Conservation (phyloP, 2,888 invertebrate genomes). For the Drosophila infuscata region DNA sequence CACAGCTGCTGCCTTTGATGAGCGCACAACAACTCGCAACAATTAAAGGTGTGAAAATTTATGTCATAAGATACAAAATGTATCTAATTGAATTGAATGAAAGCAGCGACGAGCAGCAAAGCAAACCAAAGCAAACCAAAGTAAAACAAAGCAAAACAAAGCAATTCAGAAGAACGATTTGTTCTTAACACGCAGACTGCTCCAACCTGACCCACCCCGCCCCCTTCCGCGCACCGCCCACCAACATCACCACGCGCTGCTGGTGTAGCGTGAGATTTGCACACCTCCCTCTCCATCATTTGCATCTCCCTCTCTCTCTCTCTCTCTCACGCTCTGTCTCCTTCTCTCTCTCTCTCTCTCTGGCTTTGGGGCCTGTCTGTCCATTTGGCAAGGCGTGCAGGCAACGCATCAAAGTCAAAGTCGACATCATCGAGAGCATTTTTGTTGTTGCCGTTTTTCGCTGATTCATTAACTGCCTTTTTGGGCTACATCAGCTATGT, state of each 20-base stretch:
- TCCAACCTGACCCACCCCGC: not conserved
- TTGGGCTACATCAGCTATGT: constrained; percentile 10
- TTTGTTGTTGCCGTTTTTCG: constrained; percentile 35
- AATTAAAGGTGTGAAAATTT: constrained; percentile 77
- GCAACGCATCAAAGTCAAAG: constrained; percentile 77
- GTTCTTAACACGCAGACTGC: constrained; percentile 68
- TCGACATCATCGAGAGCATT: constrained; percentile 48
- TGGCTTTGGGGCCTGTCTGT: constrained; percentile 27
- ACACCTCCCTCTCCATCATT: constrained; percentile 1
- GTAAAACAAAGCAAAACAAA: not conserved
- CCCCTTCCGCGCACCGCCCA: too few relatives aligned
- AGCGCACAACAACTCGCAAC: constrained; percentile 17
- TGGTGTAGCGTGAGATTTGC: constrained; percentile 69
- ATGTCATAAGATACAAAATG: constrained; percentile 82
- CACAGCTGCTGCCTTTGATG: constrained; percentile 22
- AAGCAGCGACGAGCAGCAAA: constrained; percentile 33
- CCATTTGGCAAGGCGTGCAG: constrained; percentile 51
- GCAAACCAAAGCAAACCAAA: not conserved
- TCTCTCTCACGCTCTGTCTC: not conserved
- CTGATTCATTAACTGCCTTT: constrained; percentile 24
- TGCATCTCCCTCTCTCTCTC: not conserved
- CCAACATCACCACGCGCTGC: constrained; percentile 20
- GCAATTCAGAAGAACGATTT: constrained; percentile 58
- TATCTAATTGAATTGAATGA: constrained; percentile 81
- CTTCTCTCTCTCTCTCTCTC: not conserved